Percentiles rank a stretch among this genome's conserved stretches.
Conservation (phyloP, 2,113 vertebrate genomes). For the Corythaeola cristata region DNA sequence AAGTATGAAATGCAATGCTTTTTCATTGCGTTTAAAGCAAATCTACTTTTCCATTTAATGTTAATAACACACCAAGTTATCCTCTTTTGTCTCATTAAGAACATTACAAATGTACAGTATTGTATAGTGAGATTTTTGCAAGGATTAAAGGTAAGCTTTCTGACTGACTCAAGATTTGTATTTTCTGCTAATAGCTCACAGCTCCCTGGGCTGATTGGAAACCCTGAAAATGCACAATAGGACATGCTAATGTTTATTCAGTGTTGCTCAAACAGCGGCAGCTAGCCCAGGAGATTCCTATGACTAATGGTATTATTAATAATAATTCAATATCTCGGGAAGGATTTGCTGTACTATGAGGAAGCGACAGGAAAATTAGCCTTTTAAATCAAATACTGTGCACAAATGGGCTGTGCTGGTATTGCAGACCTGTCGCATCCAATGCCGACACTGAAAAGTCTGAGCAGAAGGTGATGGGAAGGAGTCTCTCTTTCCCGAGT, state of each 20-base stretch:
- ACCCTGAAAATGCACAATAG: neutral
- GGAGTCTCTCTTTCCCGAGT: neutral
- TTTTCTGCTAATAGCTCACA: neutral
- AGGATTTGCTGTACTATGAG: neutral
- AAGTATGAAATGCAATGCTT: neutral
- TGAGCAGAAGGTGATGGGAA: neutral
- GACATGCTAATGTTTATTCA: neutral
- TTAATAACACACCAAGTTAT: neutral
- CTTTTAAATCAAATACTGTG: neutral
- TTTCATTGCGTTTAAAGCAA: neutral
- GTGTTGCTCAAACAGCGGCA: neutral
- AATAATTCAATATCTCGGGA: neutral
- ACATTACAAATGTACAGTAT: neutral
- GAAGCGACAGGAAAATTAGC: neutral
- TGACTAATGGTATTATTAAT: neutral
- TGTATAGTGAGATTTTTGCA: neutral
- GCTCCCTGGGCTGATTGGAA: neutral
- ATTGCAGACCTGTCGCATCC: accelerated
- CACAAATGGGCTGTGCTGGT: neutral
- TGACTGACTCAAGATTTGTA: neutral
- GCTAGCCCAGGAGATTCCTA: neutral
- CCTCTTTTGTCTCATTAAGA: neutral
- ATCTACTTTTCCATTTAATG: neutral
- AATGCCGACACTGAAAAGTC: neutral
- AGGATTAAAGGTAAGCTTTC: neutral